Evolutionary conservation across 2,888 invertebrate species (phyloP).

Genomic region (Clepsis dumicolana): DNA sequence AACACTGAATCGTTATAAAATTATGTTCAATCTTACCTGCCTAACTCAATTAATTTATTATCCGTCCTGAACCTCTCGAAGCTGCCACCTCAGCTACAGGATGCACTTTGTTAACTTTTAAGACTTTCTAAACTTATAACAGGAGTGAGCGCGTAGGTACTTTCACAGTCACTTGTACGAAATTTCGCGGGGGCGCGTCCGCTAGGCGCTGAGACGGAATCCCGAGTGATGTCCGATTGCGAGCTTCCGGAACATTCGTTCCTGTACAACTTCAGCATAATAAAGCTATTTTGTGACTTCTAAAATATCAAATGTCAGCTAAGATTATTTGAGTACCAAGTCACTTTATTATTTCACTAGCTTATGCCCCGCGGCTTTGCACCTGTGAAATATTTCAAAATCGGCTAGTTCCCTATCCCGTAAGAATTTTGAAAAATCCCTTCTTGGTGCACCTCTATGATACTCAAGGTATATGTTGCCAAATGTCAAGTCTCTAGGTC

Average conservation of each 20-base stretch:
- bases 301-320: neutral
- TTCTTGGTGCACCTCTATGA: no score
- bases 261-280: neutral
- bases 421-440: no score
- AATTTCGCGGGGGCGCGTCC: conserved; percentile 19
- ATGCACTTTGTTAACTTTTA: neutral
- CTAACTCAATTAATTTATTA: no score
- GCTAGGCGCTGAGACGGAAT: conserved; percentile 19
- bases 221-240: conserved; percentile 9
- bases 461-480: no score
- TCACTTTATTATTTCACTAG: no score
- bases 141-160: neutral
- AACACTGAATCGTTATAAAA: no score
- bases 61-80: no score
- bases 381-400: no score
- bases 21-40: no score
- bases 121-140: neutral
- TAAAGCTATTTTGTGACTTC: neutral
- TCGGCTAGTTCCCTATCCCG: no score
- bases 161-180: neutral
- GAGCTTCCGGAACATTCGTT: neutral
- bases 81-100: neutral
- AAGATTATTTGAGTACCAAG: neutral
- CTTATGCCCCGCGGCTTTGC: no score
- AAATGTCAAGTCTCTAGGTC: no score